Conservation (phyloP, 2,888 invertebrate genomes). For the Erynnis tages region DNA sequence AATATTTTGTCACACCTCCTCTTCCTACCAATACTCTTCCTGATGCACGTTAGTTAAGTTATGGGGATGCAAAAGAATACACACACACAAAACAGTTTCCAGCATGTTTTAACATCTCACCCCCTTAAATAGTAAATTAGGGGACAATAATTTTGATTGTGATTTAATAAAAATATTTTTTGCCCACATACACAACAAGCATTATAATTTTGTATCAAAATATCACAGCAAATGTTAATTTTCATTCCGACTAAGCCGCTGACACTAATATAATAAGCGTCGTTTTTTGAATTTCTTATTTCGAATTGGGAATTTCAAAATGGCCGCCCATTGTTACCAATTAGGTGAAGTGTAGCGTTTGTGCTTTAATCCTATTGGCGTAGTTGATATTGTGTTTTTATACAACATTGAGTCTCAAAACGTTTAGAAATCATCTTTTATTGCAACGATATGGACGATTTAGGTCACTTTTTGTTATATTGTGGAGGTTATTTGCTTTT, state of each 20-base stretch:
- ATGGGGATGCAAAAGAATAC: too few relatives aligned
- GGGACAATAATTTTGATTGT: too few relatives aligned
- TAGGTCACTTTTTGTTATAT: constrained; percentile 20
- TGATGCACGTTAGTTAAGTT: too few relatives aligned
- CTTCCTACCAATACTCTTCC: too few relatives aligned
- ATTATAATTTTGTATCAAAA: too few relatives aligned
- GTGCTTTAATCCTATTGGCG: constrained; percentile 25
- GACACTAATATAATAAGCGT: constrained; percentile 8
- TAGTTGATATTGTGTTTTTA: constrained; percentile 70
- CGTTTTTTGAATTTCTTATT: constrained; percentile 43
- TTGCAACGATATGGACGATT: constrained; percentile 16
- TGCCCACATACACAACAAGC: too few relatives aligned
- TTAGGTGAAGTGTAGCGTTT: constrained; percentile 54
- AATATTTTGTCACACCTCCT: too few relatives aligned
- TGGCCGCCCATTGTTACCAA: constrained; percentile 59
- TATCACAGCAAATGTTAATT: too few relatives aligned
- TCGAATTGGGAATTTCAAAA: constrained; percentile 50
- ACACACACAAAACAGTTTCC: too few relatives aligned
- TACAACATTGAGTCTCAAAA: constrained; percentile 46
- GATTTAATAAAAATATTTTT: too few relatives aligned
- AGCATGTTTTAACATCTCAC: too few relatives aligned
- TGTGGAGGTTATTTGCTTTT: constrained; percentile 7
- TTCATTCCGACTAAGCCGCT: background rate
- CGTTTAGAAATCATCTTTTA: constrained; percentile 39
- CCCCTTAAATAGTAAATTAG: too few relatives aligned